These are phyloP conservation scores for Eira barbara DNA, from an alignment of 2,113 vertebrate species.

Conservation along the genomic window DNA sequence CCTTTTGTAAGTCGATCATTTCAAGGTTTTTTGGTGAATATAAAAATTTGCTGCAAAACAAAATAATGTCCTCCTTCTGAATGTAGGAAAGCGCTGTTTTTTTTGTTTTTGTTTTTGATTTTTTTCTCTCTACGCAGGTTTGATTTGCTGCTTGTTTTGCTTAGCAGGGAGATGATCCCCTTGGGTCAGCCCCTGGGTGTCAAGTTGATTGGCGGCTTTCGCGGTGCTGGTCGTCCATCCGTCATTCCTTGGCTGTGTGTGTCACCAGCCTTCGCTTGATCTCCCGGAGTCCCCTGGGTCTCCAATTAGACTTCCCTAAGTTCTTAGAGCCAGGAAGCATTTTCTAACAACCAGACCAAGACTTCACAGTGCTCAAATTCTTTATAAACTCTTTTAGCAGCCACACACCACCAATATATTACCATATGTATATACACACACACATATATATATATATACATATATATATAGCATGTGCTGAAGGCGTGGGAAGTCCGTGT, in stretches of 20 bases:
- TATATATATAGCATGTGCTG: background rate
- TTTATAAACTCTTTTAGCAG: background rate
- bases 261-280: background rate
- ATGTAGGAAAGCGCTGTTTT: background rate
- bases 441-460: fast-evolving
- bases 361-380: background rate
- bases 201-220: background rate
- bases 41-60: background rate
- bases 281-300: background rate
- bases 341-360: background rate
- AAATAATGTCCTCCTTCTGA: background rate
- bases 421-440: too few species aligned
- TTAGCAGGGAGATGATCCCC: background rate
- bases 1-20: background rate
- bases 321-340: background rate
- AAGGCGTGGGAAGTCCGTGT: background rate
- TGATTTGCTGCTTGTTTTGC: background rate
- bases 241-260: background rate
- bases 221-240: background rate
- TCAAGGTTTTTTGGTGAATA: background rate
- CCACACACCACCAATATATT: too few species aligned
- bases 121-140: background rate
- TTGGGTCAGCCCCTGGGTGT: background rate
- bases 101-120: background rate
- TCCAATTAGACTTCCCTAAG: background rate